These are phyloP conservation scores for Dicerorhinus sumatrensis DNA, from an alignment of 2,113 vertebrate species.

Conservation along the genomic window DNA sequence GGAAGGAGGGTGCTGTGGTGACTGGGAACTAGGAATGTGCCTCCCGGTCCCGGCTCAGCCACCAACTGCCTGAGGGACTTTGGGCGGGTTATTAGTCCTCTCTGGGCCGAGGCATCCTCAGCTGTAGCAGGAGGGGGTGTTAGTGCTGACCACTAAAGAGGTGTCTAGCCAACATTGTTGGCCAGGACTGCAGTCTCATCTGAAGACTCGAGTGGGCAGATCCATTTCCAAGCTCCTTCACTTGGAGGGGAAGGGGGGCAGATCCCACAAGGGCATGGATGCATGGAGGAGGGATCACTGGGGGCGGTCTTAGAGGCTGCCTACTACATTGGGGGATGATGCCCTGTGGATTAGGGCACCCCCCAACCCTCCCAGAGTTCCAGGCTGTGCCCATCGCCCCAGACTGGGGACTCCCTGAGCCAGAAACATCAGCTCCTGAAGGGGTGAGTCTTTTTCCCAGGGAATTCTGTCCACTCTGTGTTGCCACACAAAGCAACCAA, in stretches of 20 bases:
- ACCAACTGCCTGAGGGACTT: background rate
- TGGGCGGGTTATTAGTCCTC: background rate
- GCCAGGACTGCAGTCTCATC: background rate
- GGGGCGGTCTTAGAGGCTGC: background rate
- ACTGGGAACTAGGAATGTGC: background rate
- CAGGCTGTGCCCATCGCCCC: background rate
- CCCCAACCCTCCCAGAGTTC: conserved; percentile 42
- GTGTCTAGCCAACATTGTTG: no score
- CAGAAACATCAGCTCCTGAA: background rate
- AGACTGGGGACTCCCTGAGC: background rate
- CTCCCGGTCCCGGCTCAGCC: background rate
- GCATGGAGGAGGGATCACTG: background rate
- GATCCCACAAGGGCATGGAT: background rate
- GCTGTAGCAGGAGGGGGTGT: background rate
- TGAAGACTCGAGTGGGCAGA: background rate
- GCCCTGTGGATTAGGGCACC: background rate
- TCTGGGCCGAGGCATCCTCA: background rate
- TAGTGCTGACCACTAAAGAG: background rate
- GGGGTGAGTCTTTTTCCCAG: conserved; percentile 33
- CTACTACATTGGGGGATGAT: background rate
- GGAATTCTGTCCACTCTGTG: background rate
- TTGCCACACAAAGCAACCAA: background rate
- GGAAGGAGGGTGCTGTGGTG: background rate
- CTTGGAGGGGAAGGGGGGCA: background rate
- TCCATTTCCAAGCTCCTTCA: background rate